Conservation (phyloP, 2,888 invertebrate species). For the Lepidochrysops patricia region DNA sequence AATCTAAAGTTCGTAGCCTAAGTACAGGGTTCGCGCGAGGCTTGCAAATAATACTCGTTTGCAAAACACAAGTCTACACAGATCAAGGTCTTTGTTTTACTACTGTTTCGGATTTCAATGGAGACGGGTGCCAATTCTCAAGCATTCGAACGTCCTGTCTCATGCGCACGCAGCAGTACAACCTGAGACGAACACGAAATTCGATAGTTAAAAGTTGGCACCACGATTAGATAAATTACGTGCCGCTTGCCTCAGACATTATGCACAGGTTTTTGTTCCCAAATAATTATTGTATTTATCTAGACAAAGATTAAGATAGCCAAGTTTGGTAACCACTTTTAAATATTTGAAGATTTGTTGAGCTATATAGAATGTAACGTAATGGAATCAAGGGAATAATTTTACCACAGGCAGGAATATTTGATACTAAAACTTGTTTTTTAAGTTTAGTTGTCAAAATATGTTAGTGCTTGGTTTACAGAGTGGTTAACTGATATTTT, state of each 20-base stretch:
- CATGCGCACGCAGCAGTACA: too few species aligned
- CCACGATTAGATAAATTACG: slow-evolving; percentile 41
- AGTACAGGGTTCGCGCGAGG: slow-evolving; percentile 34
- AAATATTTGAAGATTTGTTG: background rate
- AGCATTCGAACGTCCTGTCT: too few species aligned
- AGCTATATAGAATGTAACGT: background rate
- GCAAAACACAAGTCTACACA: slow-evolving; percentile 46
- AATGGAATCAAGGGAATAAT: too few species aligned
- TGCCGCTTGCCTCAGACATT: slow-evolving; percentile 15
- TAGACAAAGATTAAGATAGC: background rate
- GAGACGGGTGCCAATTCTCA: too few species aligned
- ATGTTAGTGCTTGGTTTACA: too few species aligned
- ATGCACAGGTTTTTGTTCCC: slow-evolving; percentile 11
- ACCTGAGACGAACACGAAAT: too few species aligned
- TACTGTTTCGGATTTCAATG: slow-evolving; percentile 43
- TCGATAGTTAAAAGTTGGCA: too few species aligned
- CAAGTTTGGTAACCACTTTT: background rate
- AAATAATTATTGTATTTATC: slow-evolving; percentile 1
- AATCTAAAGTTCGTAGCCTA: slow-evolving; percentile 11
- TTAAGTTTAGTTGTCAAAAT: too few species aligned
- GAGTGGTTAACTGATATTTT: too few species aligned
- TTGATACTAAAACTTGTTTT: too few species aligned
- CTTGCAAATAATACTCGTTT: slow-evolving; percentile 46
- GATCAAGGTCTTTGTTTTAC: slow-evolving; percentile 54
- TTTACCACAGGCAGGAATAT: too few species aligned